Conservation (phyloP, 2,113 vertebrate genomes). For the Stigmatopora nigra region DNA sequence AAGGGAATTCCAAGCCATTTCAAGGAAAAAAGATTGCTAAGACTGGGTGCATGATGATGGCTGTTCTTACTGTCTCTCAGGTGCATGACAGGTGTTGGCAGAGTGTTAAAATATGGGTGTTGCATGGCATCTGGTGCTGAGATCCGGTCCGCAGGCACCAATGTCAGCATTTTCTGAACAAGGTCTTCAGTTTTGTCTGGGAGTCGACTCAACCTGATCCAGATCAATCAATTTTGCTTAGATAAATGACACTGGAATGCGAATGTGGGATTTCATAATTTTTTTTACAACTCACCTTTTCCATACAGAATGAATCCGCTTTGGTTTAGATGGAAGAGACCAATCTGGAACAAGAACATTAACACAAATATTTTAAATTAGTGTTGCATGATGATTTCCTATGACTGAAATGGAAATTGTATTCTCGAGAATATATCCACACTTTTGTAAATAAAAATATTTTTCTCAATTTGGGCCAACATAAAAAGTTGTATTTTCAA, state of each 20-base stretch:
- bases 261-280: no score
- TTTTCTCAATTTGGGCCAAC: no score
- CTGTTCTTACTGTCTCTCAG: slow-evolving; percentile 71
- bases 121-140: slow-evolving; percentile 68
- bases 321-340: slow-evolving; percentile 65
- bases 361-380: not conserved
- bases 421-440: no score
- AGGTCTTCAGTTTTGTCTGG: slow-evolving; percentile 77
- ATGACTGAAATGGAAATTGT: no score
- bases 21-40: not conserved
- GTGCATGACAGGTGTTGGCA: slow-evolving; percentile 77
- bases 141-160: slow-evolving; percentile 68
- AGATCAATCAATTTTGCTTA: not conserved
- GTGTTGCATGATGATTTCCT: not conserved
- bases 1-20: not conserved
- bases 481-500: no score
- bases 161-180: slow-evolving; percentile 75
- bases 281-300: slow-evolving; percentile 71
- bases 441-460: no score
- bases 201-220: slow-evolving; percentile 70
- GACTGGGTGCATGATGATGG: not conserved
- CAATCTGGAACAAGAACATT: slow-evolving; percentile 60
- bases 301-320: slow-evolving; percentile 71
- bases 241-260: not conserved
- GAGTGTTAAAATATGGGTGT: slow-evolving; percentile 77